Percentiles rank a stretch among this genome's conserved stretches.
phyloP scores from a whole-genome alignment of 1,140 invertebrate genomes.

The Sinella curviseta region DNA sequence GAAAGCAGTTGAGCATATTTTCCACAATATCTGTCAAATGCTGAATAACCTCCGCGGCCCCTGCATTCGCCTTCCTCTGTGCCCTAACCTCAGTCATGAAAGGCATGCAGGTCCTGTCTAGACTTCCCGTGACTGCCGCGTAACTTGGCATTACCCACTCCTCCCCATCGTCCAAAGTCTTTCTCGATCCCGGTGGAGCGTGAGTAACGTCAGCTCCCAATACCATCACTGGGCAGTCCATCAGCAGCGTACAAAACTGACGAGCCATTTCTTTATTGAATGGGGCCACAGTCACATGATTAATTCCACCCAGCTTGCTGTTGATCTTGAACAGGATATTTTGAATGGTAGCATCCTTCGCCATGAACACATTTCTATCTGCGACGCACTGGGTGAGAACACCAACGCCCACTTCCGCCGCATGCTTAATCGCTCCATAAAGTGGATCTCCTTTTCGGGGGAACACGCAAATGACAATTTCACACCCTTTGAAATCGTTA shows the following conservation, averaged over 20 bases:
- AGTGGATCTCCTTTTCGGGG: conserved; percentile 4
- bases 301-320: conserved; percentile 80
- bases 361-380: conserved; percentile 58
- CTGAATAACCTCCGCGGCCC: conserved; percentile 50
- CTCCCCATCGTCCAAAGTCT: neutral
- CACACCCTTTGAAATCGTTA: neutral
- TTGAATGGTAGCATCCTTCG: conserved; percentile 58
- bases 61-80: conserved; percentile 32
- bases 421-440: conserved; percentile 36
- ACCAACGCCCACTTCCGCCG: conserved; percentile 67
- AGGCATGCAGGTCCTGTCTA: conserved; percentile 37
- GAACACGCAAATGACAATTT: conserved; percentile 4
- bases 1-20: conserved; percentile 49
- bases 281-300: conserved; percentile 63
- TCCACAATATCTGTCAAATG: conserved; percentile 49
- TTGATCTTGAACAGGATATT: conserved; percentile 85
- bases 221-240: conserved; percentile 63
- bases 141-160: conserved; percentile 35
- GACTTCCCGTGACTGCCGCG: conserved; percentile 34
- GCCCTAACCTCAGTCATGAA: conserved; percentile 43
- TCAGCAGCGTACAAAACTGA: conserved; percentile 49
- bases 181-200: conserved; percentile 64
- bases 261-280: conserved; percentile 19
- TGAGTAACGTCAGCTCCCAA: conserved; percentile 88
- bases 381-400: conserved; percentile 82